These are phyloP conservation scores for Spodoptera picta DNA, from an alignment of 2,888 invertebrate species.

Conservation along the genomic window DNA sequence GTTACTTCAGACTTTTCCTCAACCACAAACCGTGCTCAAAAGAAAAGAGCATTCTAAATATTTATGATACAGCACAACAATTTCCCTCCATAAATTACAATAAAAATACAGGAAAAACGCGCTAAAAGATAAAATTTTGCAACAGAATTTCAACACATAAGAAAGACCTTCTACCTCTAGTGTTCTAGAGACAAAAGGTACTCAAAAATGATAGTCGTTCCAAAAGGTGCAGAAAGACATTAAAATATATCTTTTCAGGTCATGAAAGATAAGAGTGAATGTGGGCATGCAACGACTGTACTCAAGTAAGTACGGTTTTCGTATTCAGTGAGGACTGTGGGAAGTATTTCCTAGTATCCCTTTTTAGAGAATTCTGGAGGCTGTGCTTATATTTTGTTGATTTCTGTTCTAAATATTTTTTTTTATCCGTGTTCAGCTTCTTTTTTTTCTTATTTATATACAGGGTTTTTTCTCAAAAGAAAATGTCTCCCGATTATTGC, in stretches of 20 bases:
- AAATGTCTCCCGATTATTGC: too few relatives aligned
- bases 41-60: too few relatives aligned
- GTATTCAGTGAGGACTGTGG: constrained; percentile 41
- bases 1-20: too few relatives aligned
- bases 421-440: too few relatives aligned
- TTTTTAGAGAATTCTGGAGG: constrained; percentile 17
- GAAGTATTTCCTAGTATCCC: constrained; percentile 36
- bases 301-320: constrained; percentile 40
- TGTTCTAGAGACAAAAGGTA: constrained; percentile 14
- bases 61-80: too few relatives aligned
- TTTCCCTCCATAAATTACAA: not conserved
- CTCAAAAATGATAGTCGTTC: constrained; percentile 28
- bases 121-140: not conserved
- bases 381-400: constrained; percentile 19
- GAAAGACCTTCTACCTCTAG: not conserved
- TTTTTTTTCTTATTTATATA: too few relatives aligned
- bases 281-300: constrained; percentile 37
- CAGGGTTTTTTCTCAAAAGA: too few relatives aligned
- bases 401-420: constrained; percentile 10
- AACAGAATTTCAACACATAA: constrained; percentile 13
- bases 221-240: constrained; percentile 48
- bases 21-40: too few relatives aligned
- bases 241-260: constrained; percentile 51
- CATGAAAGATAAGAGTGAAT: constrained; percentile 49
- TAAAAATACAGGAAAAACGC: not conserved